These are phyloP conservation scores for Protomyctophum bolini DNA, from an alignment of 2,113 vertebrate species.

Conservation along the genomic window DNA sequence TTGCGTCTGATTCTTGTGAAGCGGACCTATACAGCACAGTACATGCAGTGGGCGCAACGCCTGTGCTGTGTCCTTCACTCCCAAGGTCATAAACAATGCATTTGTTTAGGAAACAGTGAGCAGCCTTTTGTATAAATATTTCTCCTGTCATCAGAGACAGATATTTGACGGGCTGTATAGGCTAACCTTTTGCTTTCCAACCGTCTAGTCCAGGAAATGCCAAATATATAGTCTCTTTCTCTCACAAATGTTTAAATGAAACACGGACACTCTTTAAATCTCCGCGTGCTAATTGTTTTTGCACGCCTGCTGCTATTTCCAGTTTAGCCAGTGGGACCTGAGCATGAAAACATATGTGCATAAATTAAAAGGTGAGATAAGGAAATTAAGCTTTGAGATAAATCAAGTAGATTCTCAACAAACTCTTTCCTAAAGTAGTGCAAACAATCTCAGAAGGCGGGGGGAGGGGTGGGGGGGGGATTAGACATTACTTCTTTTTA, in stretches of 20 bases:
- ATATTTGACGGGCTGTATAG: background rate
- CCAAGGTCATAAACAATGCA: conserved; percentile 1
- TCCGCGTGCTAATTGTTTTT: background rate
- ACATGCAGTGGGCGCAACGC: conserved; percentile 12
- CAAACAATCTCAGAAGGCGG: background rate
- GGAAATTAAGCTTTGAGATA: background rate
- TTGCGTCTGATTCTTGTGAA: conserved; percentile 40
- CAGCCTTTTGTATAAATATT: conserved; percentile 7
- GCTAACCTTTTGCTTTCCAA: conserved; percentile 12
- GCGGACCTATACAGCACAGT: background rate
- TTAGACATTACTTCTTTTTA: background rate
- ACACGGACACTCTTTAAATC: no score
- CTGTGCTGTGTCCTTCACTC: conserved; percentile 1
- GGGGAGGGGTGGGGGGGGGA: background rate
- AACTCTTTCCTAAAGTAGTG: background rate
- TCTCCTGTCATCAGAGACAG: background rate
- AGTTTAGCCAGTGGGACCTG: background rate
- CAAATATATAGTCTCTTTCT: no score
- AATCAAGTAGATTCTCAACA: background rate
- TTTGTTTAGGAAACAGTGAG: conserved; percentile 1
- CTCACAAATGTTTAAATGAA: no score
- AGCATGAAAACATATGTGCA: conserved; percentile 11
- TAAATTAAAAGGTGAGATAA: conserved; percentile 1
- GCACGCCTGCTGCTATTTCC: background rate
- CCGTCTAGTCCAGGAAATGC: background rate